Percentiles rank a stretch among this genome's conserved stretches.
Conservation (phyloP, 1,140 invertebrate species). For the Patella vulgata region DNA sequence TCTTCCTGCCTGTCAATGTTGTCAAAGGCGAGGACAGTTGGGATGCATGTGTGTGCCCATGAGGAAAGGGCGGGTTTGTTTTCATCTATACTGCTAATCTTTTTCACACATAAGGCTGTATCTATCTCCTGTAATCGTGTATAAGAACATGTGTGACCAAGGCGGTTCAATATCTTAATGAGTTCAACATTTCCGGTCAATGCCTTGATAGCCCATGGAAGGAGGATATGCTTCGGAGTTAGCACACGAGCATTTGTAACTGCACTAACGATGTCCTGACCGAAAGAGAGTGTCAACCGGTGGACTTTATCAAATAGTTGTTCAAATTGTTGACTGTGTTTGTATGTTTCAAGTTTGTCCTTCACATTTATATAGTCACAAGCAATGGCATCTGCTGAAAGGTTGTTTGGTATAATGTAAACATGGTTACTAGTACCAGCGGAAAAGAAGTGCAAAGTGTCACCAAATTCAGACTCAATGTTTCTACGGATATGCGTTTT, state of each 20-base stretch:
- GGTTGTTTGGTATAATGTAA: neutral
- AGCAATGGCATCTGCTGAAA: neutral
- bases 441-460: no score
- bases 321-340: no score
- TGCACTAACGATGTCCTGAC: no score
- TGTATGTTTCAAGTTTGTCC: no score
- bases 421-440: no score
- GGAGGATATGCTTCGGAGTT: no score
- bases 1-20: conserved; percentile 47
- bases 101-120: no score
- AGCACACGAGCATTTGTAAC: no score
- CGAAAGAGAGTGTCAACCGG: neutral
- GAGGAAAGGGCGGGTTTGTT: no score
- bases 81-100: no score
- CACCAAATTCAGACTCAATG: neutral
- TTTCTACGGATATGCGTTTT: neutral
- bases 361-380: neutral
- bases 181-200: conserved; percentile 4
- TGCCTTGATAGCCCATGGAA: neutral
- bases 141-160: no score
- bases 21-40: conserved; percentile 37
- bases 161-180: neutral
- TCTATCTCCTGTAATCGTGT: no score
- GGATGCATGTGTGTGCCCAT: conserved; percentile 13
- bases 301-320: neutral